Conservation (phyloP, 2,113 vertebrate genomes). For the Cnemophilus loriae region DNA sequence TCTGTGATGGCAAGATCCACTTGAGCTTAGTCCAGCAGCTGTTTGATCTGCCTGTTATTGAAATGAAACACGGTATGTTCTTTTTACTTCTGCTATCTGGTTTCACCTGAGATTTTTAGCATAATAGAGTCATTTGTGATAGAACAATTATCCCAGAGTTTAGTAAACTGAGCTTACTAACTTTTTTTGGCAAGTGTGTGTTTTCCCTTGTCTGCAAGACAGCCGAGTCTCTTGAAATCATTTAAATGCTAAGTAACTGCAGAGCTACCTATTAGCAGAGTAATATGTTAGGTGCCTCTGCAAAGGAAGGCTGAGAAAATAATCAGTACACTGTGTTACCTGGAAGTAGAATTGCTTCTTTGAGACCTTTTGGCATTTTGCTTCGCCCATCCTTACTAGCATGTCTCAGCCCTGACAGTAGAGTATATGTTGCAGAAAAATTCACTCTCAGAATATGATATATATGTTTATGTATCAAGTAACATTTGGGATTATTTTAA, state of each 20-base stretch:
- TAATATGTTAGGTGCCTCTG: neutral
- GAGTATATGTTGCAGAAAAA: neutral
- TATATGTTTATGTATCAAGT: neutral
- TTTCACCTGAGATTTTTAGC: neutral
- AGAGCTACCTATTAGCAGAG: neutral
- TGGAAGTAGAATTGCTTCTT: neutral
- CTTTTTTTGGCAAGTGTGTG: neutral
- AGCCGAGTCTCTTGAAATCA: neutral
- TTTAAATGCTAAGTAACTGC: neutral
- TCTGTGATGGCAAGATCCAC: slow-evolving; percentile 83
- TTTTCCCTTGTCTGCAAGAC: neutral
- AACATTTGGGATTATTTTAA: neutral
- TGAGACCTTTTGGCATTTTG: neutral
- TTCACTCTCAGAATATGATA: neutral
- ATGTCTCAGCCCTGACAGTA: neutral
- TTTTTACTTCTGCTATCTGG: neutral
- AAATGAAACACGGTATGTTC: slow-evolving; percentile 85
- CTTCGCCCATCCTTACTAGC: neutral
- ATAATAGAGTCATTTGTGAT: neutral
- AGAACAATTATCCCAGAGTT: neutral
- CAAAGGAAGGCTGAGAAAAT: neutral
- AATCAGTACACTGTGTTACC: neutral
- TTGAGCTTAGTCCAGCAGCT: slow-evolving; percentile 80
- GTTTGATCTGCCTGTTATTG: slow-evolving; percentile 79
- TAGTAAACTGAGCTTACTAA: neutral